Conservation (phyloP, 2,113 vertebrate species). For the Onychostoma macrolepis region DNA sequence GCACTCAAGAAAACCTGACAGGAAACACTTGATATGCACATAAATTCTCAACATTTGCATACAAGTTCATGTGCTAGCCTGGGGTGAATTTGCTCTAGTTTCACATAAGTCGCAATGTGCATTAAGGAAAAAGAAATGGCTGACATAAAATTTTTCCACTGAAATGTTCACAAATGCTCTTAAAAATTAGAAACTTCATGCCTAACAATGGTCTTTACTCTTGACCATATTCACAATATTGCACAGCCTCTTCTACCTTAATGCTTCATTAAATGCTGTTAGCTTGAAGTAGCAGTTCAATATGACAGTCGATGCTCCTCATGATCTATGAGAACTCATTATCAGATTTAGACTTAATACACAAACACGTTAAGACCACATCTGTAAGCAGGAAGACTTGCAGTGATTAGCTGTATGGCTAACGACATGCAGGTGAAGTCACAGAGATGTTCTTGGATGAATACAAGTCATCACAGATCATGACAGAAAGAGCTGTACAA, state of each 20-base stretch:
- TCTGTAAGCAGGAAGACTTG: conserved; percentile 1
- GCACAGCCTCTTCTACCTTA: neutral
- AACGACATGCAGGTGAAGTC: neutral
- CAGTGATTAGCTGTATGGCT: neutral
- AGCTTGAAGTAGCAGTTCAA: neutral
- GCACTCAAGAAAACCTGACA: neutral
- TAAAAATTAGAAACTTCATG: neutral
- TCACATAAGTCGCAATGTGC: neutral
- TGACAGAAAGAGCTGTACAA: neutral
- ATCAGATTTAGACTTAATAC: neutral
- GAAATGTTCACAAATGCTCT: neutral
- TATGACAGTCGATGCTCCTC: neutral
- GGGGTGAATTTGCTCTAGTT: neutral
- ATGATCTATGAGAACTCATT: neutral
- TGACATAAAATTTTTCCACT: neutral
- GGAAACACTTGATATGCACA: conserved; percentile 3
- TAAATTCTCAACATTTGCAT: neutral
- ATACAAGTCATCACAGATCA: neutral
- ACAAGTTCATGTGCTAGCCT: neutral
- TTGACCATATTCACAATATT: neutral
- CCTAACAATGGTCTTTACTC: neutral
- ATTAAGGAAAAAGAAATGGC: neutral
- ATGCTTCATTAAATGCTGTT: neutral
- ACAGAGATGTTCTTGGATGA: neutral
- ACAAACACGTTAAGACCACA: neutral